Percentiles rank a stretch among this genome's conserved stretches.
These are phyloP conservation scores for Rhinatrema bivittatum DNA, from an alignment of 2,797 vertebrate species.

Conservation along the genomic window DNA sequence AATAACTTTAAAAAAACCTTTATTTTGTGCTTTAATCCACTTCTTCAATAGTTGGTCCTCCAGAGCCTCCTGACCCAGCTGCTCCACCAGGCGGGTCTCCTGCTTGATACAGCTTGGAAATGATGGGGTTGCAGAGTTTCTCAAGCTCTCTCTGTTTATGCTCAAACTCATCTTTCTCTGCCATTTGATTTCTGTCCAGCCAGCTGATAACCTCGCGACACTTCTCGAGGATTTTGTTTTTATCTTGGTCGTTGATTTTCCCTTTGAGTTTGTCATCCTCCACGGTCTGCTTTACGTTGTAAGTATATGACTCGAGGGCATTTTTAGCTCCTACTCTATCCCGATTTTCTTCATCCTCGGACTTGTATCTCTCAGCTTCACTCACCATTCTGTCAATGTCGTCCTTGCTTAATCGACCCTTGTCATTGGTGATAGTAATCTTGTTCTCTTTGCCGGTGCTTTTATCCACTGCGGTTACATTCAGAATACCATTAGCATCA, in stretches of 20 bases:
- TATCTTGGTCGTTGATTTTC: constrained; percentile 80
- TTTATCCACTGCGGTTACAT: constrained; percentile 81
- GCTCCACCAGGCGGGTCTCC: constrained; percentile 39
- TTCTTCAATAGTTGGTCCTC: constrained; percentile 82
- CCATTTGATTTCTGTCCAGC: constrained; percentile 86
- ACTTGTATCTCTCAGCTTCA: constrained; percentile 82
- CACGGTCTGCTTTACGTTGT: constrained; percentile 78
- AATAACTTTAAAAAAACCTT: too few species aligned
- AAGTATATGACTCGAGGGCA: constrained; percentile 77
- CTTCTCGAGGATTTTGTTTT: constrained; percentile 74
- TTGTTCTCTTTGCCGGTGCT: constrained; percentile 88
- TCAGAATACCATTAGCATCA: constrained; percentile 83
- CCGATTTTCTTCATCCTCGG: constrained; percentile 74
- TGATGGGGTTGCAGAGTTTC: constrained; percentile 71
- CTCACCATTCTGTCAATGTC: constrained; percentile 88
- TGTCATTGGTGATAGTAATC: constrained; percentile 91
- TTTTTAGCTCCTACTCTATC: constrained; percentile 78
- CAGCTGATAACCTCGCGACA: constrained; percentile 77
- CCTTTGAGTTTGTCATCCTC: constrained; percentile 81
- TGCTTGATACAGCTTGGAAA: constrained; percentile 74
- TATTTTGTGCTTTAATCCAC: constrained; percentile 84
- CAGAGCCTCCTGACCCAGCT: constrained; percentile 32
- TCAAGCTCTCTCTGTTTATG: constrained; percentile 86
- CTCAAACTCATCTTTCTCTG: constrained; percentile 81
- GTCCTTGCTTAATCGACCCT: constrained; percentile 84